Evolutionary conservation across 2,113 vertebrate genomes (phyloP), one percentile per base, ranked within the genome.

Genomic region (Myodes glareolus): DNA sequence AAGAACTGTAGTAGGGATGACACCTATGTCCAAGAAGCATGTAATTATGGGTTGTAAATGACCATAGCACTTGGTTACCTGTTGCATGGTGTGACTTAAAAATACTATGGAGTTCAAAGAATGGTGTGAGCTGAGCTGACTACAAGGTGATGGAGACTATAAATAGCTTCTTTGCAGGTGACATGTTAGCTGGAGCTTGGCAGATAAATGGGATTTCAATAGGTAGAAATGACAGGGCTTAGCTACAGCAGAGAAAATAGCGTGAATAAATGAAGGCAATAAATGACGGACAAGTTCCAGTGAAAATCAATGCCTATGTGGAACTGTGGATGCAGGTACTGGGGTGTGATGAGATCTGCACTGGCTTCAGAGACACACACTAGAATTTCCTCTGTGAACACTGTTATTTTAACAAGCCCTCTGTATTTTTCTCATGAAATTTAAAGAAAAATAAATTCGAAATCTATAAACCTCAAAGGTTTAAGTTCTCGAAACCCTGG

Each of bases 151-250:
- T 45, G 13, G 58, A 81, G 82, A 84, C 36, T 92, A 86, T 76
- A 91, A 88, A 96, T 94, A 75, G 70, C 88, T 96, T 96, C 92
- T 82, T 76, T 92, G 88, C 65, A 91, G 85, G 75, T 96, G 95
- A 97, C 85, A 94, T 82, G 91, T n/a, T 95, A 97, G 92, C 81
- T 94, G 94, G 96, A 94, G 89, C 94, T 92, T 96, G 95, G 97
- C 89, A 98, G 70, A 97, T 90, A 73, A 96, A 97, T 95, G 92
- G 88, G 25, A 95, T 92, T 98, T 92, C 88, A 96, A 94, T 91
- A 88, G 92, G 91, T 88, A 96, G 86, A 96, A 97, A 97, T 96
- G 95, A 96, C 97, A 97, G 93, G 36, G 81, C 88, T 94, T 95
- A 96, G 91, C 85, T 88, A 81, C 86, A 92, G 72, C 88, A 96